Evolutionary conservation across 2,888 invertebrate species (phyloP).

Genomic region (Ennomos fuscantarius): DNA sequence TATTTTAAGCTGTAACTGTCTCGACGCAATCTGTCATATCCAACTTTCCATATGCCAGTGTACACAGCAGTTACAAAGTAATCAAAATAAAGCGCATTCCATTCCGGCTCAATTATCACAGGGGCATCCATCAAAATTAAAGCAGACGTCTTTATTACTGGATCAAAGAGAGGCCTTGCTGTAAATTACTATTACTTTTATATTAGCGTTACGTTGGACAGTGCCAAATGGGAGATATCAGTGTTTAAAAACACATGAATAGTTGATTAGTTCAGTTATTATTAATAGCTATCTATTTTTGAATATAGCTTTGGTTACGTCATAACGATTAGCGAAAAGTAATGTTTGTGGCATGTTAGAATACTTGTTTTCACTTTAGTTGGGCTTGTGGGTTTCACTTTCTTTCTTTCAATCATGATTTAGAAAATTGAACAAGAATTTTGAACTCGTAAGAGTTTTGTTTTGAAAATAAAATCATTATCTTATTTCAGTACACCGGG

Average conservation of each 20-base stretch:
- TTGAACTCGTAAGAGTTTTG: too few species aligned
- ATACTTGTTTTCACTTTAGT: too few species aligned
- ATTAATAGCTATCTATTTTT: too few species aligned
- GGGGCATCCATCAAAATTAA: conserved; percentile 62
- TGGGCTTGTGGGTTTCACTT: too few species aligned
- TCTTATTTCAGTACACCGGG: too few species aligned
- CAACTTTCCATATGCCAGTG: conserved; percentile 5
- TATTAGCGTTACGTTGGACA: conserved; percentile 19
- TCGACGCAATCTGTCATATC: conserved; percentile 4
- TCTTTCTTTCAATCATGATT: too few species aligned
- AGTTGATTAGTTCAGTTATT: conserved; percentile 12
- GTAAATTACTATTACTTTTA: conserved; percentile 35
- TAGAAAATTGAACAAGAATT: too few species aligned
- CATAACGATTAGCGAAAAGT: too few species aligned
- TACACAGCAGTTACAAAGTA: conserved; percentile 21
- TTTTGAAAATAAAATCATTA: too few species aligned
- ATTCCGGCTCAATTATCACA: conserved; percentile 37
- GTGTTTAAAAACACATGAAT: conserved; percentile 20
- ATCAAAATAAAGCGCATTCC: conserved; percentile 34
- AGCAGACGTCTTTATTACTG: conserved; percentile 55
- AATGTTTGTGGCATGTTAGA: too few species aligned
- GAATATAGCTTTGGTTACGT: too few species aligned
- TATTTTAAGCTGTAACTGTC: too few species aligned
- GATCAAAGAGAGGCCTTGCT: conserved; percentile 37
- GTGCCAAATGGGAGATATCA: conserved; percentile 28